Conservation (phyloP, 2,797 vertebrate species). For the Salarias fasciatus region DNA sequence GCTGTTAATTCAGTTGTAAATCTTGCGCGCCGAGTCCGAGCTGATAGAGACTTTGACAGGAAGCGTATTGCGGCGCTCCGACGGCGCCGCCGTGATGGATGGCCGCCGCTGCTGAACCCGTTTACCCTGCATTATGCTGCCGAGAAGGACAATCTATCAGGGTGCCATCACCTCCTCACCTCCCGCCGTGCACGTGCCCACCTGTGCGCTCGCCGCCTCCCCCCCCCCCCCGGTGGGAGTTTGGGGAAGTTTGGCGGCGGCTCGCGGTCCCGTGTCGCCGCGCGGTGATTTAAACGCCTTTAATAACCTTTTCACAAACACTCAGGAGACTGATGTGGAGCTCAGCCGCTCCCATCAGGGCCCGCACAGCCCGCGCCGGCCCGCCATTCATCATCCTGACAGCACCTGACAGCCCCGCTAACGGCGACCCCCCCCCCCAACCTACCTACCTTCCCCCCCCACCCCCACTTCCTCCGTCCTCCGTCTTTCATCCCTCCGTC, state of each 20-base stretch:
- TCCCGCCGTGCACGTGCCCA: neutral
- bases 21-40: neutral
- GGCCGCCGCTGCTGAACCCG: conserved; percentile 55
- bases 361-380: conserved; percentile 69
- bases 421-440: conserved; percentile 21
- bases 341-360: conserved; percentile 76
- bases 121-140: conserved; percentile 62
- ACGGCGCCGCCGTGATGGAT: conserved; percentile 60
- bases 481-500: no score
- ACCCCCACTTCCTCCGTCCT: no score
- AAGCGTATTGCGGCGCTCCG: conserved; percentile 25
- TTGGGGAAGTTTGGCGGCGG: conserved; percentile 58
- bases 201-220: conserved; percentile 30
- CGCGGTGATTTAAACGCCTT: conserved; percentile 78
- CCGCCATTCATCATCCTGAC: conserved; percentile 80
- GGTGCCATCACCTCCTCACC: conserved; percentile 40
- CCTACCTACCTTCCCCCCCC: no score
- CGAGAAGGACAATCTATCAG: conserved; percentile 51
- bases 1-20: neutral
- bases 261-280: conserved; percentile 47
- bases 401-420: conserved; percentile 69
- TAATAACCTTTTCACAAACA: conserved; percentile 86
- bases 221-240: conserved; percentile 29
- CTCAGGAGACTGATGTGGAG: conserved; percentile 78
- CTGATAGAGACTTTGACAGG: conserved; percentile 22